Percentiles rank a stretch among this genome's conserved stretches.
Evolutionary conservation across 2,113 vertebrate species (phyloP).

Genomic region (Psilopsiagon aymara): DNA sequence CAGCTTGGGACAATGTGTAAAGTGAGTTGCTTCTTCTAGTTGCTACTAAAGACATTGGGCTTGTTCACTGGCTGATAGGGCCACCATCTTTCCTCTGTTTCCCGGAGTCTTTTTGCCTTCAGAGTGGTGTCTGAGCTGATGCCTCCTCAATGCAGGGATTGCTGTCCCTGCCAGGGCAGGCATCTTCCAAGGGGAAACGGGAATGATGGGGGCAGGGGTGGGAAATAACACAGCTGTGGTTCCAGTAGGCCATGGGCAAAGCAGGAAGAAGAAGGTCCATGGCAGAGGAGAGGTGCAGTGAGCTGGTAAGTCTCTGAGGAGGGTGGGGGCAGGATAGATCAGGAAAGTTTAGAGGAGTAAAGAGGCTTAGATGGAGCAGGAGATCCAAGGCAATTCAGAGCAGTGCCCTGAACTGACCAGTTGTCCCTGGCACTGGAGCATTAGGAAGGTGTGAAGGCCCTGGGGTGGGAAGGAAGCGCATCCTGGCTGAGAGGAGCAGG

Average conservation of each 20-base stretch:
- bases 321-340: not conserved
- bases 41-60: not conserved
- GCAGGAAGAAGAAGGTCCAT: not conserved
- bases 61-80: not conserved
- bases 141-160: not conserved
- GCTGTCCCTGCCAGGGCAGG: not conserved
- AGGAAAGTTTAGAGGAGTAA: not conserved
- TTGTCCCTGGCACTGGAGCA: not conserved
- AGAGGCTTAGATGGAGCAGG: not conserved
- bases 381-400: not conserved
- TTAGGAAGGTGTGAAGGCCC: not conserved
- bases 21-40: not conserved
- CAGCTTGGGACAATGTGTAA: not conserved
- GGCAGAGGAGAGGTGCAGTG: not conserved
- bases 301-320: not conserved
- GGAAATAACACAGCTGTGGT: not conserved
- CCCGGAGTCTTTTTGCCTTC: not conserved
- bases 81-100: not conserved
- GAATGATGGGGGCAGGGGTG: fast-evolving
- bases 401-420: not conserved
- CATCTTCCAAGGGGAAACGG: not conserved
- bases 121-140: not conserved
- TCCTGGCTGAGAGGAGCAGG: not conserved
- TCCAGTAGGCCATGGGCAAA: not conserved
- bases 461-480: not conserved